Conservation (phyloP, 2,797 vertebrate species). For the Pogonophryne albipinna region DNA sequence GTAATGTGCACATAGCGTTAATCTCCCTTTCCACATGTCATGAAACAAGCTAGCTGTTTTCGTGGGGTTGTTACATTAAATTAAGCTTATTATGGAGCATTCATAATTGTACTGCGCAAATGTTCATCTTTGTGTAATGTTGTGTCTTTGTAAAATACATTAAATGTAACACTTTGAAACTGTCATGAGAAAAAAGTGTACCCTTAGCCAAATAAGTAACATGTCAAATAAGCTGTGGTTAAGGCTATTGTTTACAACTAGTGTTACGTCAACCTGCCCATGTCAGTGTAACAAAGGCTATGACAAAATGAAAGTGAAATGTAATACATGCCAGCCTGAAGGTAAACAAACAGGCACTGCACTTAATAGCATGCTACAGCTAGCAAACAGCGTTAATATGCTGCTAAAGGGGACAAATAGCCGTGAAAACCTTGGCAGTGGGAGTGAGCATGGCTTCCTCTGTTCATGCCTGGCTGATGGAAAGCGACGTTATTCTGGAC, state of each 20-base stretch:
- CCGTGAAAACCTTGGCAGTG: not conserved
- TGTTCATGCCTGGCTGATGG: not conserved
- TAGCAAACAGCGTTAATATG: not conserved
- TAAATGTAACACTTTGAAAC: not conserved
- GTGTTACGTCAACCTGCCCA: not conserved
- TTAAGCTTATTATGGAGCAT: not conserved
- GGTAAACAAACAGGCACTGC: not conserved
- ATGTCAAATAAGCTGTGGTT: not conserved
- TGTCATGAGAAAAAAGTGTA: not conserved
- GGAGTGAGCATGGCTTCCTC: slow-evolving; percentile 25
- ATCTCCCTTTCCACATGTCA: not conserved
- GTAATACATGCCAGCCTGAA: not conserved
- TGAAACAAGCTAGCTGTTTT: not conserved
- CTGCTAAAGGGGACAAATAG: not conserved
- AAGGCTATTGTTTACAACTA: not conserved
- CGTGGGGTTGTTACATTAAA: not conserved
- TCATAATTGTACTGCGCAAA: not conserved
- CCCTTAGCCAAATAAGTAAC: not conserved
- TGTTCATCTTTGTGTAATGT: not conserved
- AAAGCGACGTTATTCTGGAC: slow-evolving; percentile 59
- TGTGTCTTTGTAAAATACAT: not conserved
- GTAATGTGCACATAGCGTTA: no score
- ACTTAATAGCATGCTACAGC: accelerated
- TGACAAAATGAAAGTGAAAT: slow-evolving; percentile 42
- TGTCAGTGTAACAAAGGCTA: not conserved